Evolutionary conservation across 2,113 vertebrate species (phyloP).

Genomic region (Pelodiscus sinensis): DNA sequence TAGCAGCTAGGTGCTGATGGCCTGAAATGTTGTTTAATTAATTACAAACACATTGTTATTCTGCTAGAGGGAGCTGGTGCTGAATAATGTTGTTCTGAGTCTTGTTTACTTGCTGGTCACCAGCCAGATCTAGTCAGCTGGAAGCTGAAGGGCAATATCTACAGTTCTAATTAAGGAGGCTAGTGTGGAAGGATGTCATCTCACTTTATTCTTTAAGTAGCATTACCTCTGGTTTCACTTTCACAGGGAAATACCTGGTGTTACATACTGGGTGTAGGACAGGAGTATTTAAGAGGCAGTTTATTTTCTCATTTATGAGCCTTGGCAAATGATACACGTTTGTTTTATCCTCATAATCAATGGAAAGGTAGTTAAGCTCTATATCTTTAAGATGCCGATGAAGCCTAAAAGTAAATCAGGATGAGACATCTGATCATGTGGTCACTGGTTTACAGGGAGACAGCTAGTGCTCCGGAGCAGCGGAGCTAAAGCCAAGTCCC

Average conservation of each 20-base stretch:
- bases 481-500: background rate
- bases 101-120: conserved; percentile 73
- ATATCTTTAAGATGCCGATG: fast-evolving
- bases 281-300: background rate
- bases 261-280: conserved; percentile 24
- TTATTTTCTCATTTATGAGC: background rate
- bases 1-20: conserved; percentile 19
- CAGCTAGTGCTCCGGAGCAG: background rate
- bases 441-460: background rate
- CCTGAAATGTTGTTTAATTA: conserved; percentile 53
- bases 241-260: conserved; percentile 37
- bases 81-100: conserved; percentile 61
- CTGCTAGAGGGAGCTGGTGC: conserved; percentile 36
- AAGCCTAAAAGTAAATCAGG: conserved; percentile 7
- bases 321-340: background rate
- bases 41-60: conserved; percentile 41
- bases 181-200: conserved; percentile 62
- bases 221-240: conserved; percentile 68
- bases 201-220: conserved; percentile 50
- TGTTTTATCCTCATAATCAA: background rate
- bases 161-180: conserved; percentile 64
- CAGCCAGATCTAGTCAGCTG: conserved; percentile 68
- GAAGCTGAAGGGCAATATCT: conserved; percentile 50
- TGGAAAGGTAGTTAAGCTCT: conserved; percentile 5
- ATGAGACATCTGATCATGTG: fast-evolving